Evolutionary conservation across 1,140 invertebrate genomes (phyloP).

Genomic region (Halotydeus destructor): DNA sequence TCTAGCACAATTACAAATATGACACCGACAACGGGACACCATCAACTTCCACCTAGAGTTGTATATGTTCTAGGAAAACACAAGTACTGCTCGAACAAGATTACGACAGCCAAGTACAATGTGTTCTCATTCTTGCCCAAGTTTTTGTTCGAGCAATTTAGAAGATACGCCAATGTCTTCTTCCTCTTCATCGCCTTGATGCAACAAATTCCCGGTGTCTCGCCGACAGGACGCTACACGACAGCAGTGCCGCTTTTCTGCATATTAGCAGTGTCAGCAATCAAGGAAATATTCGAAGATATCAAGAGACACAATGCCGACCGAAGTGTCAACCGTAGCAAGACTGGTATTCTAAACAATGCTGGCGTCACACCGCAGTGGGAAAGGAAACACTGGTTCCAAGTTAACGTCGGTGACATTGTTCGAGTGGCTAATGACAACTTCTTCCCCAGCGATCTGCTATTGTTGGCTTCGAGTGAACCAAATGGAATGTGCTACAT

Average conservation of each 20-base stretch:
- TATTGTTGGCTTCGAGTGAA: slow-evolving; percentile 51
- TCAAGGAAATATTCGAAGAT: slow-evolving; percentile 92
- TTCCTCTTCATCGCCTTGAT: slow-evolving; percentile 69
- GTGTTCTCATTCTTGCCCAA: slow-evolving; percentile 64
- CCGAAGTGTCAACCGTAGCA: slow-evolving; percentile 68
- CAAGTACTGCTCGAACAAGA: slow-evolving; percentile 11
- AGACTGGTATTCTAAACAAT: slow-evolving; percentile 32
- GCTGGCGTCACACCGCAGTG: slow-evolving; percentile 11
- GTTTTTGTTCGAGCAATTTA: slow-evolving; percentile 90
- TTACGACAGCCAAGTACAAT: slow-evolving; percentile 73
- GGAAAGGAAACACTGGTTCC: slow-evolving; percentile 16
- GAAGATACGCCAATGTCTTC: slow-evolving; percentile 88
- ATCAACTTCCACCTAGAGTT: too few species aligned
- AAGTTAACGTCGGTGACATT: slow-evolving; percentile 66
- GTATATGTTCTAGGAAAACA: slow-evolving; percentile 4
- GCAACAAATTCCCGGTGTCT: slow-evolving; percentile 91
- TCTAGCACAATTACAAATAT: too few species aligned
- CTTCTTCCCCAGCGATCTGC: slow-evolving; percentile 86
- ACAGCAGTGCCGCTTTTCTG: slow-evolving; percentile 77
- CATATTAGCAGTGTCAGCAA: slow-evolving; percentile 72
- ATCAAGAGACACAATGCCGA: slow-evolving; percentile 83
- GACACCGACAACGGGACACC: too few species aligned
- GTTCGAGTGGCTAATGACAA: slow-evolving; percentile 70
- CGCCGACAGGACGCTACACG: slow-evolving; percentile 82
- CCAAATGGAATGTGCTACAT: slow-evolving; percentile 68